These are phyloP conservation scores for Mormyrops attenuatus DNA, from an alignment of 2,797 vertebrate species.

Conservation along the genomic window DNA sequence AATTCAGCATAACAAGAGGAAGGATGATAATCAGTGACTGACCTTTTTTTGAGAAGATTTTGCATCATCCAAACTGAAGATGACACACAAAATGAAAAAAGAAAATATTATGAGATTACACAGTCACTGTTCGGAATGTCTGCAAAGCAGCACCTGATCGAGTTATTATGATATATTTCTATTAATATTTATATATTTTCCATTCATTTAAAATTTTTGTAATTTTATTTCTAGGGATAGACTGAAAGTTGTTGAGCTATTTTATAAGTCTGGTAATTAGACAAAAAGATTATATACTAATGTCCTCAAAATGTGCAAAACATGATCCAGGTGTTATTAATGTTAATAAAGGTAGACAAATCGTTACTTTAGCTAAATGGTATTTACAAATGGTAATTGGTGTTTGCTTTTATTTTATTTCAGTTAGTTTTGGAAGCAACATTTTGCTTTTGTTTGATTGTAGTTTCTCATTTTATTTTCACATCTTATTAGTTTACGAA, in stretches of 20 bases:
- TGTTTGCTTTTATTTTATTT: neutral
- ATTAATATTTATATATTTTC: neutral
- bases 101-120: neutral
- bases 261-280: neutral
- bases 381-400: neutral
- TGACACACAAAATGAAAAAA: conserved; percentile 41
- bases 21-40: conserved; percentile 11
- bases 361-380: neutral
- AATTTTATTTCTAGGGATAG: neutral
- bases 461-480: neutral
- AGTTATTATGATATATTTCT: neutral
- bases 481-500: neutral
- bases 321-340: neutral
- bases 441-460: neutral
- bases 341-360: neutral
- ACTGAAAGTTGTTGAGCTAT: neutral
- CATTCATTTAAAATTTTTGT: neutral
- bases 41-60: conserved; percentile 86
- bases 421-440: neutral
- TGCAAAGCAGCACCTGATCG: neutral
- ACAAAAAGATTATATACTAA: neutral
- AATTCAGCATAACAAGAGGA: neutral
- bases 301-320: neutral
- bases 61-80: conserved; percentile 76
- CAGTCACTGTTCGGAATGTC: neutral